These are phyloP conservation scores for Paraescarpia echinospica DNA, from an alignment of 1,140 invertebrate species.

Conservation along the genomic window DNA sequence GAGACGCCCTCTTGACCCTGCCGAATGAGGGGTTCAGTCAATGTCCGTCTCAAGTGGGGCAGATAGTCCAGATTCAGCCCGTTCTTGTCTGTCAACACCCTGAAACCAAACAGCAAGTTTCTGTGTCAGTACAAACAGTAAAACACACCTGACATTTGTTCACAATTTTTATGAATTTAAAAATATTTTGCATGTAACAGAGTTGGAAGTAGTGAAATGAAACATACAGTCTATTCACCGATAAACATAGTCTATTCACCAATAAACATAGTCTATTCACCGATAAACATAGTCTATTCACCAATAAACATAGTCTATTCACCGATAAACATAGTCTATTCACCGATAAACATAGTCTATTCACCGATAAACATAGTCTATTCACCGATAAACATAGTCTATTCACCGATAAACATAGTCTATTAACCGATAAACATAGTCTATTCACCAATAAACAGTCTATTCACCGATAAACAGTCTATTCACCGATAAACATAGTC, in stretches of 20 bases:
- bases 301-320: too few species aligned
- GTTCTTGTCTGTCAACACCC: slow-evolving; percentile 50
- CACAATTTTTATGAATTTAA: background rate
- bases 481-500: too few species aligned
- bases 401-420: background rate
- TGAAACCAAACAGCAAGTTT: slow-evolving; percentile 31
- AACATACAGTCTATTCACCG: background rate
- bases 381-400: too few species aligned
- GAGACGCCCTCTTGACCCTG: slow-evolving; percentile 70
- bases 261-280: background rate
- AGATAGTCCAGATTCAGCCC: slow-evolving; percentile 72
- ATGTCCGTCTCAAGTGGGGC: slow-evolving; percentile 69
- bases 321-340: background rate
- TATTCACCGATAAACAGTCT: too few species aligned
- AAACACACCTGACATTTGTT: background rate
- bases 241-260: too few species aligned
- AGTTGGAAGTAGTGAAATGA: background rate
- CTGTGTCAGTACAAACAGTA: background rate
- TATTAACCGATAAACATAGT: too few species aligned
- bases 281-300: too few species aligned
- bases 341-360: too few species aligned
- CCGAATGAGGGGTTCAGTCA: slow-evolving; percentile 73
- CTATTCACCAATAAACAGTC: too few species aligned
- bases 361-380: background rate
- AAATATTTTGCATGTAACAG: background rate